Conservation (phyloP, 1,140 invertebrate species). For the Drosophila sechellia region DNA sequence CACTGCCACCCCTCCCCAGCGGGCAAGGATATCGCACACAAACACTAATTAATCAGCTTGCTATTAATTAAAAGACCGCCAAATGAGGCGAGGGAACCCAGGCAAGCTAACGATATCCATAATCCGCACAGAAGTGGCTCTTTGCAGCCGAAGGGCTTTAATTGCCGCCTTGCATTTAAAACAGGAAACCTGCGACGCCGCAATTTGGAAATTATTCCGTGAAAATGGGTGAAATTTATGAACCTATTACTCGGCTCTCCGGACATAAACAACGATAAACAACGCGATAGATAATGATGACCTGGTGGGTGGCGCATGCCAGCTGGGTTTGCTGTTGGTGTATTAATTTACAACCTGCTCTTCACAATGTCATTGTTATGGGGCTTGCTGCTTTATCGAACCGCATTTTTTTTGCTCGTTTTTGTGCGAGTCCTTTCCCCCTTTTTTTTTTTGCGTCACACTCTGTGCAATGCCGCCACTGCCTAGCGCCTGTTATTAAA, state of each 20-base stretch:
- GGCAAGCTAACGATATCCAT: slow-evolving; percentile 32
- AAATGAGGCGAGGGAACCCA: slow-evolving; percentile 15
- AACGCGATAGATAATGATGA: slow-evolving; percentile 29
- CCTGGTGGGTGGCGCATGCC: slow-evolving; percentile 34
- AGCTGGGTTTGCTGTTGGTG: slow-evolving; percentile 6
- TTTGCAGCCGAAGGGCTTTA: slow-evolving; percentile 23
- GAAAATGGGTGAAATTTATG: slow-evolving; percentile 37
- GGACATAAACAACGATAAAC: slow-evolving; percentile 14
- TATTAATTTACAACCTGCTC: slow-evolving; percentile 34
- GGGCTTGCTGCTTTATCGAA: slow-evolving; percentile 5
- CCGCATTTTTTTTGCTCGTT: neutral
- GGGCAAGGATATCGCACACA: slow-evolving; percentile 22
- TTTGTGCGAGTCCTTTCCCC: too few species aligned
- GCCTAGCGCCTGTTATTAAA: slow-evolving; percentile 48
- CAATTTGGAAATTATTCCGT: slow-evolving; percentile 2
- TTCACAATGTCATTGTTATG: slow-evolving; percentile 25
- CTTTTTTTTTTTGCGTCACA: slow-evolving; percentile 23
- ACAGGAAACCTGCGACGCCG: neutral
- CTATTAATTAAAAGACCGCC: slow-evolving; percentile 58
- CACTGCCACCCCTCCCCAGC: slow-evolving; percentile 1
- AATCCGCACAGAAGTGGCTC: slow-evolving; percentile 50
- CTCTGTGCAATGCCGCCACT: slow-evolving; percentile 46
- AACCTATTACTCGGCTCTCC: slow-evolving; percentile 16
- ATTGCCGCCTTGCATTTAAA: slow-evolving; percentile 26
- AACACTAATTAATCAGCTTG: slow-evolving; percentile 63